Base-by-base conservation (phyloP, 2,888 invertebrate species). In the Mongoloraphidia duomilia region DNA sequence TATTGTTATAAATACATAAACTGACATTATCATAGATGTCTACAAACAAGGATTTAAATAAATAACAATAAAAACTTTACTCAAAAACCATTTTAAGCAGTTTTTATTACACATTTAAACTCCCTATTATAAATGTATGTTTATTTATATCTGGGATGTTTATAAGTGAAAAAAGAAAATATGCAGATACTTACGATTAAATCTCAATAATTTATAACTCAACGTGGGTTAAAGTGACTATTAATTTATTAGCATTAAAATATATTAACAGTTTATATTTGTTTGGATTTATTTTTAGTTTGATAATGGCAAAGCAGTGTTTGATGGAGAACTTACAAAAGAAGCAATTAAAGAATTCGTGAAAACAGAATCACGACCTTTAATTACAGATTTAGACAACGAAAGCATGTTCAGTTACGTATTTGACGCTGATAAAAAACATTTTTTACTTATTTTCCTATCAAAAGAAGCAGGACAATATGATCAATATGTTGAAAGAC, bases 401-500 rank as follows among this genome's bases (percentile, higher is more conserved):
- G 92, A 96, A 68, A 94, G 93, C 34, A 97, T 98, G 10, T 88
- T 91, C 65, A 95, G 95, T 71, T 26, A 5, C 6, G 94, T 99
- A 71, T 99, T 99, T 66, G 93, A 94, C 48, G 97, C 97, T 58
- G 90, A 93, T 52, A 89, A 98, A 72, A 96, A 97, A 73, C 90
- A 86, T 62, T 98, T 99, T 71, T 78, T 96, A 57, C 77, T 99
- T 54, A 71, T 98, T 63, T 98, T 99, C 80, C 74, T 96, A 60
- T 91, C 90, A 64, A 92, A 94, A 75, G 83, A 84, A 65, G 81
- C 79, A 57, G 90, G 89, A 48, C 85, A 91, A 61, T 84, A 82
- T 63, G 88, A 91, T 49, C 81, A 83, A 61, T 77, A 82, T 62
- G 70, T 87, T 38, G 85, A 85, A 11, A 80, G 78, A 14, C 80